phyloP scores from a whole-genome alignment of 2,888 invertebrate species.

The Mechanitis messenoides region DNA sequence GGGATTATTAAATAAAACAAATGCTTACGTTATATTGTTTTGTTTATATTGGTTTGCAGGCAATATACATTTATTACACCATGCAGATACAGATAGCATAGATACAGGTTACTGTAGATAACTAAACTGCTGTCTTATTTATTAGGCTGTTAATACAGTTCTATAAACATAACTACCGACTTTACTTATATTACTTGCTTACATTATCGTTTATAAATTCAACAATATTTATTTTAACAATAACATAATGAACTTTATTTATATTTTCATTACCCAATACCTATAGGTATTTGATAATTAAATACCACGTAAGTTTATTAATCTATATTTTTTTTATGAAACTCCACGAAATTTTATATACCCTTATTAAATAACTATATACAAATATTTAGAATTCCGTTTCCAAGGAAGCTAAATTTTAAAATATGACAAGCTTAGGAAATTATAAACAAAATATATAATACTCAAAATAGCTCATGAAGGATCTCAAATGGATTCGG shows the following conservation, averaged over 20 bases:
- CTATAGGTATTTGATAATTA: constrained; percentile 29
- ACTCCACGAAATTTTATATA: background rate
- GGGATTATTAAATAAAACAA: constrained; percentile 30
- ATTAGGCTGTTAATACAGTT: constrained; percentile 28
- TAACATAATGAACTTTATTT: constrained; percentile 58
- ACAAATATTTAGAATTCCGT: background rate
- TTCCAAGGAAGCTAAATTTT: background rate
- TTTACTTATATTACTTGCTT: constrained; percentile 37
- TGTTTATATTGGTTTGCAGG: constrained; percentile 64
- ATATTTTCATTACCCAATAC: constrained; percentile 32
- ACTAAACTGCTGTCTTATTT: constrained; percentile 18
- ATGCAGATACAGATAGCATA: constrained; percentile 38
- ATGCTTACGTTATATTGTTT: constrained; percentile 48
- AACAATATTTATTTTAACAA: constrained; percentile 72
- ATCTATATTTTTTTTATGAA: constrained; percentile 17
- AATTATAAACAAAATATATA: background rate
- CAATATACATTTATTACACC: constrained; percentile 64
- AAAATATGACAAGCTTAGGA: background rate
- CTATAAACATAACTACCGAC: constrained; percentile 34
- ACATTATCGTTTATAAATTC: constrained; percentile 62
- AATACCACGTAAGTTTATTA: constrained; percentile 13
- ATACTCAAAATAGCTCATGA: too few relatives aligned
- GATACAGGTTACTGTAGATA: constrained; percentile 21
- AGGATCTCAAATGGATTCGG: too few relatives aligned
- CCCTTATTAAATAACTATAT: background rate